Evolutionary conservation across 2,113 vertebrate genomes (phyloP), one percentile per base, ranked within the genome.

Genomic region (Proteles cristata): DNA sequence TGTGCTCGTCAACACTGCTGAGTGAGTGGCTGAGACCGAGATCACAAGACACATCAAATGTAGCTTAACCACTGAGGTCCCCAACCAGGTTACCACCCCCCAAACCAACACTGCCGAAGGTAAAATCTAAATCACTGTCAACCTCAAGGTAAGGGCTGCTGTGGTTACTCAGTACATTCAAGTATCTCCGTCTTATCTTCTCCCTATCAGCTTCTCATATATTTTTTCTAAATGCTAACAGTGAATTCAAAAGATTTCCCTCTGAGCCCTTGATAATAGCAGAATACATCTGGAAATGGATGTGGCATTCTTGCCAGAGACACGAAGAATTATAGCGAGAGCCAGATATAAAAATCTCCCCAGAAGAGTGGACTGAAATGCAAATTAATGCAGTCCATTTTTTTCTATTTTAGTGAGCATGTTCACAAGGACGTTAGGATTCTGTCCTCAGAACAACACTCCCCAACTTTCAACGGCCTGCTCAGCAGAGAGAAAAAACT

Each of bases 381-480:
- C 80, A 95, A 96, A 95, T 94, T 85, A 97, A 93, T 15, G 73
- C 15, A 43, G 53, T 63, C 73, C 31, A 90, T 26, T 31, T 85
- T 87, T 88, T 93, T 96, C 84, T 95, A 55, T 95, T 79, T 97
- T 96, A 95, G 85, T 39, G 87, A 97, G 58, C 45, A 73, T 77
- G 73, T 95, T 96, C 96, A 76, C 80, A 90, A 77, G 71, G 87
- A 97, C 65, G 93, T 81, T 45, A 88, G 69, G 88, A 82, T 71
- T 97, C 79, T 63, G 85, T 82, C 90, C 77, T 97, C 90, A 73
- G 95, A 95, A 96, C 94, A 98, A 92, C 58, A 96, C 90, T 94
- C 50, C 76, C 73, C 66, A 89, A 95, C 80, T 92, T 96, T 80
- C 74, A 96, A 66, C 87, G 79, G 96, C 95, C 87, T 97, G 94